Conservation (phyloP, 1,140 invertebrate species). For the Zaprionus lachaisei region DNA sequence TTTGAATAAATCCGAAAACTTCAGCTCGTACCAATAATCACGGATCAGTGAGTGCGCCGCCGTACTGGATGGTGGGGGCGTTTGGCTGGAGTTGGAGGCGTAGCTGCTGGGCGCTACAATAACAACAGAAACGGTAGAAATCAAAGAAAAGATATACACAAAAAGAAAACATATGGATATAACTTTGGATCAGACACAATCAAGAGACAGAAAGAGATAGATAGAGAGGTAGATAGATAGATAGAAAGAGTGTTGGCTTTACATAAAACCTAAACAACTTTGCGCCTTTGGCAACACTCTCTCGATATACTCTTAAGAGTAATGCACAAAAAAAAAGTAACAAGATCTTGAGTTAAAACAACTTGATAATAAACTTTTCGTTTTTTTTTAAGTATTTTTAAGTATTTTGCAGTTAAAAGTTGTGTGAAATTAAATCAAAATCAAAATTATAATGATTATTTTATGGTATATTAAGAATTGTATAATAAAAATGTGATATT, state of each 20-base stretch:
- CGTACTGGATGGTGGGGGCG: constrained; percentile 72
- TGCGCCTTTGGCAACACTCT: background rate
- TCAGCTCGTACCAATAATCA: constrained; percentile 84
- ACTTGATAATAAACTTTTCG: constrained; percentile 21
- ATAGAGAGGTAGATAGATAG: constrained; percentile 21
- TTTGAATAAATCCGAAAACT: constrained; percentile 84
- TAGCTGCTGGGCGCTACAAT: constrained; percentile 76
- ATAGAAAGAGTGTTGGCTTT: constrained; percentile 43
- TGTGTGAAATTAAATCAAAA: constrained; percentile 38
- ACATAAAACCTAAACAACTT: constrained; percentile 37
- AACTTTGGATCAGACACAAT: constrained; percentile 4
- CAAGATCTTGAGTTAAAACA: constrained; percentile 55
- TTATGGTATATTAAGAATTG: constrained; percentile 44
- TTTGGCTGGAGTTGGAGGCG: constrained; percentile 81
- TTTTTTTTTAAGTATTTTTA: constrained; percentile 17
- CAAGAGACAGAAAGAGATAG: background rate
- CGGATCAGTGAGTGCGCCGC: constrained; percentile 75
- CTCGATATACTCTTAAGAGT: background rate
- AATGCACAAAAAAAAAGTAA: constrained; percentile 56
- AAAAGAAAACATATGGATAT: constrained; percentile 22
- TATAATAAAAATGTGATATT: constrained; percentile 68
- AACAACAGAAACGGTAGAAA: constrained; percentile 26
- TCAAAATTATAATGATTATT: constrained; percentile 54
- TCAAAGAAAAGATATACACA: background rate
- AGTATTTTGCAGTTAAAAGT: constrained; percentile 21